Base-by-base conservation (phyloP, 2,888 invertebrate genomes). In the Ophioninae sp. region DNA sequence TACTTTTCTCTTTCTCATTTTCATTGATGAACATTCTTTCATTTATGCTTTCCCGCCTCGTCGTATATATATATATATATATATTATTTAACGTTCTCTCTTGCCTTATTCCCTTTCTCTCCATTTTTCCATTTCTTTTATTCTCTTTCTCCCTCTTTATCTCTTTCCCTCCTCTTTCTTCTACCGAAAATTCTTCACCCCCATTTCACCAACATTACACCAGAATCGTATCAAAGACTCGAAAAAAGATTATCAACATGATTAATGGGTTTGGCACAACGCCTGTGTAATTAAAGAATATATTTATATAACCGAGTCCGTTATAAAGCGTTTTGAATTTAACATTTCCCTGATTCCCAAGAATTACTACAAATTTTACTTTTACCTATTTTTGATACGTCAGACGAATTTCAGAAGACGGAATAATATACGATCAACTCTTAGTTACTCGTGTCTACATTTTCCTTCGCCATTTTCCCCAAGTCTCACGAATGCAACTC, bases 141-240 rank as follows among this genome's bases (percentile, higher is more conserved):
- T 23, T 64, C 23, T 17, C 50, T 39, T n/a, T 7, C 67, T 59
- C 62, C 39, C n/a, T 23, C 72, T 73, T 37, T 65, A 57, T 30
- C 59, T 56, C 37, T 23, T 23, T 44, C 39, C 72, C n/a, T 30
- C 70, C 41, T 39, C 68, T 62, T n/a, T 21, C 21, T 57, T 37
- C 59, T 41, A 17, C 37, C 50, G 21, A 67, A 74, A 67, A 79
- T 79, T 68, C 67, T 65, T 74, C 39, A 23, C 73, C 37, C 62
- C 57, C 78, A 69, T 64, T 70, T 65, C 75, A 30, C 76, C 62
- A 76, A 76, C 64, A 57, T 64, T 65, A 7, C 76, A 30, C 6
- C 23, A 50, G 67, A 76, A 81, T 76, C 70, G n/a, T 57, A 76
- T 73, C 67, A 72, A 72, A 64, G 13, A 79, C 0, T n/a, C 30